Conservation (phyloP, 2,888 invertebrate species). For the Aplocera efformata region DNA sequence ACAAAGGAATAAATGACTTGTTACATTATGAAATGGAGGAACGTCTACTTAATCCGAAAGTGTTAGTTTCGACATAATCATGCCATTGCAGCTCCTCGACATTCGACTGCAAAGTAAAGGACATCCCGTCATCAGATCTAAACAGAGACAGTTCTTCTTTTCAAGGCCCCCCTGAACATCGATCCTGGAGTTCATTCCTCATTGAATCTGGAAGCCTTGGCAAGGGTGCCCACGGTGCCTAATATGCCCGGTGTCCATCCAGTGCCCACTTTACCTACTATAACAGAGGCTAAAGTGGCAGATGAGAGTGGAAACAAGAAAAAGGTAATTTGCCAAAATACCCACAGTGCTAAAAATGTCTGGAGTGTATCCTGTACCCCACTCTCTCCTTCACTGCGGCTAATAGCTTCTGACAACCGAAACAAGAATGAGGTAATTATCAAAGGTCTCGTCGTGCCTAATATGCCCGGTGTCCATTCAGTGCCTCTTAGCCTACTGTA, state of each 20-base stretch:
- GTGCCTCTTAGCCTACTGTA: slow-evolving; percentile 94
- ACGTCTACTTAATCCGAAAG: no score
- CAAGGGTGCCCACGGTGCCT: slow-evolving; percentile 82
- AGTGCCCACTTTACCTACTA: slow-evolving; percentile 93
- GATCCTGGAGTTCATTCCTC: slow-evolving; percentile 97
- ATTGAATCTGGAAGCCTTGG: slow-evolving; percentile 87
- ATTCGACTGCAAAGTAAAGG: no score
- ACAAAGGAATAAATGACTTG: no score
- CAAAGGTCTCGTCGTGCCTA: slow-evolving; percentile 82
- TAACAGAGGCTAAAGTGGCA: slow-evolving; percentile 89
- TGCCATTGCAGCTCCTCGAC: no score
- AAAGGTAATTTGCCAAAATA: slow-evolving; percentile 39
- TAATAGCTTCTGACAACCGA: no score
- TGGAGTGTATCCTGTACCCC: no score
- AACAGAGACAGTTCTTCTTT: slow-evolving; percentile 37
- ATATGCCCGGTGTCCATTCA: slow-evolving; percentile 90
- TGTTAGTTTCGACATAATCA: no score
- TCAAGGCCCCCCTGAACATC: slow-evolving; percentile 87
- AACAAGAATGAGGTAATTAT: no score
- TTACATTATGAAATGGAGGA: no score
- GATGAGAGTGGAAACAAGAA: slow-evolving; percentile 77
- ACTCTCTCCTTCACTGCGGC: no score
- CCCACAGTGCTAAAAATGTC: no score
- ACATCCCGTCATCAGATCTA: slow-evolving; percentile 23
- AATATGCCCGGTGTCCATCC: slow-evolving; percentile 90